phyloP scores from a whole-genome alignment of 2,113 vertebrate species.

The Mellivora capensis region DNA sequence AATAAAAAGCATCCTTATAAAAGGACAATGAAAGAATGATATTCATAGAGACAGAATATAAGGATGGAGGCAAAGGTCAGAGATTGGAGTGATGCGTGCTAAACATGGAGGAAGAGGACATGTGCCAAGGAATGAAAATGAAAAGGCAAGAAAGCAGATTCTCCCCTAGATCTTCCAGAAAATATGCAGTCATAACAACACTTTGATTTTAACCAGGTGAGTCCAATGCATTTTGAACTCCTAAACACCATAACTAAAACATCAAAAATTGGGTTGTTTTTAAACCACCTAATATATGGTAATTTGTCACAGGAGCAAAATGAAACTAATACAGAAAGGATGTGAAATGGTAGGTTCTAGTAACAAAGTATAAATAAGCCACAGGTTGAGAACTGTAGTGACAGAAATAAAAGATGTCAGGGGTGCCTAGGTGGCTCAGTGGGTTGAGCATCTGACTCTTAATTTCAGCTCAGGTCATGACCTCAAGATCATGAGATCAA shows the following conservation, averaged over 20 bases:
- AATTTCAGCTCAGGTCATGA: background rate
- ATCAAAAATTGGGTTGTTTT: background rate
- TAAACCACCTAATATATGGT: background rate
- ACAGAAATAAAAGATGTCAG: background rate
- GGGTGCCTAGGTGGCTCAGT: background rate
- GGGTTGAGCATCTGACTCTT: background rate
- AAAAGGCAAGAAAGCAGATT: background rate
- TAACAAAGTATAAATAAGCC: background rate
- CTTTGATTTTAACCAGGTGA: background rate
- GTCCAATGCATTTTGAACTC: background rate
- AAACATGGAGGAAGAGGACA: background rate
- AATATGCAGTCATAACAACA: background rate
- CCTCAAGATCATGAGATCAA: background rate
- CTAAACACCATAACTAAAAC: background rate
- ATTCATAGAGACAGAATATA: background rate
- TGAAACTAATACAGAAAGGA: background rate
- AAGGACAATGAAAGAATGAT: background rate
- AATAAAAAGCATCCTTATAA: background rate
- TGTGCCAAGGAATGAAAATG: background rate
- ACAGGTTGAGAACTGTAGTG: background rate
- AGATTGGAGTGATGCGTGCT: background rate
- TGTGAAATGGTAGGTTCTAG: background rate
- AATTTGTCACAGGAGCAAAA: background rate
- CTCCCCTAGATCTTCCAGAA: background rate
- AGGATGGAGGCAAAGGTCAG: background rate